Evolutionary conservation across 2,888 invertebrate species (phyloP), one percentile per base, ranked within the genome.

Genomic region (Lithosia quadra): DNA sequence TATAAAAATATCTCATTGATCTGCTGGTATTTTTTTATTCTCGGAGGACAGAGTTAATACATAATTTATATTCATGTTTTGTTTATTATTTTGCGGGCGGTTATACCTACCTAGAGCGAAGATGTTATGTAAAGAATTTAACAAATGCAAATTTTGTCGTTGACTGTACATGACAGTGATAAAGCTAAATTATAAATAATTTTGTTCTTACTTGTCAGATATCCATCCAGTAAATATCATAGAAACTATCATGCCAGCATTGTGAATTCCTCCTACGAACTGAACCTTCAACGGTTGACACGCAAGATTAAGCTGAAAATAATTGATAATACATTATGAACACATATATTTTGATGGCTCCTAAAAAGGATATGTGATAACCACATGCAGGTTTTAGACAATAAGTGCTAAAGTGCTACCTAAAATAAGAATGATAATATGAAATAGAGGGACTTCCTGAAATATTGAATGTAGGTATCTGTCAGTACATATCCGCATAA

Each of bases 191-290:
- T 61, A 43, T 5, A 4, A 28, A 15, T 43, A 4, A 43, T 13
- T 33, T 10, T 34, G 55, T 63, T 60, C 84, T 84, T 86, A 93
- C 93, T 88, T 96, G 85, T 97, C 97, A 59, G 96, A 96, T 69
- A 96, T 85, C 83, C 96, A 95, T 74, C 97, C 97, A 33, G 96
- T 91, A 22, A 96, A 86, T 65, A 96, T 92, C 84, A 96, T 91
- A 0, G 96, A 96, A 15, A 96, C 87, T 68, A 96, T 95, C 90
- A 96, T 96, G 0, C 96, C 96, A n/a, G 95, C 88, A 77, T 96
- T 96, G 80, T 96, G 96, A 13, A 96, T 86, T 24, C 94, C 95
- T 7, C 96, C 96, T 5, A 96, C 94, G 57, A 96, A 81, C 8
- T 95, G 92, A 22, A 95, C 85, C 80, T 95, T 95, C 95, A 95